Evolutionary conservation across 1,140 invertebrate species (phyloP), one percentile per base, ranked within the genome.

Genomic region (Tyrophagus putrescentiae): DNA sequence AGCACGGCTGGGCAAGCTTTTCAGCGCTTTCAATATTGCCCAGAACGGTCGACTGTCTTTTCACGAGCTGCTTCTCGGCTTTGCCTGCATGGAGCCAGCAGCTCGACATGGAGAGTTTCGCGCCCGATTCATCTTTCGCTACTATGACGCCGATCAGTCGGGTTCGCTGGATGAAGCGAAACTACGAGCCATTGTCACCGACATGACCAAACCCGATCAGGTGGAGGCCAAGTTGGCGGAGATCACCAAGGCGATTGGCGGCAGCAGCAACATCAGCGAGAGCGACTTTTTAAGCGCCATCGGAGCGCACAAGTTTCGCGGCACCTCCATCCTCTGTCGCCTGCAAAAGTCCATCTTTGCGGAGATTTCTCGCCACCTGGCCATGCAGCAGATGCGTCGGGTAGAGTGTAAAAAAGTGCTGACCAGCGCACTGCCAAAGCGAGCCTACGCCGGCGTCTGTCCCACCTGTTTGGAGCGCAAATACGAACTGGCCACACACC

Each of bases 41-140:
- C 32, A 39, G 6, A 64, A n/a, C 21, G 25, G 29, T 27, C 62
- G 31, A 45, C 0, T 78, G n/a, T 69, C 66, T 11, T 75, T 69
- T 66, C 70, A 70, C 31, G 76, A 79, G 45, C 66, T 77, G 23
- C 62, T 78, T 36, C 63, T 72, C 21, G 78, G 77, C 16, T 52
- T 79, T 5, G 76, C 76, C 21, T 76, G 75, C 3, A 70, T 78
- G 60, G 77, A 79, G 56, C 76, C 73, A 0, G 66, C 60, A 18
- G 78, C 76, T 27, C 73, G 73, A 34, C 72, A 58, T n/a, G 78
- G 75, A 0, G 77, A 79, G 67, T 71, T 77, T 62, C 68, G 78
- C 39, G 78, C 76, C 67, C 68, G 76, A 60, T 79, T 76, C 61
- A 78, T 79, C 34, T 79, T 78, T 61, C 69, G 76, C 36, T 78